phyloP scores from a whole-genome alignment of 2,797 vertebrate species.

The Percopsis omiscomaycus region DNA sequence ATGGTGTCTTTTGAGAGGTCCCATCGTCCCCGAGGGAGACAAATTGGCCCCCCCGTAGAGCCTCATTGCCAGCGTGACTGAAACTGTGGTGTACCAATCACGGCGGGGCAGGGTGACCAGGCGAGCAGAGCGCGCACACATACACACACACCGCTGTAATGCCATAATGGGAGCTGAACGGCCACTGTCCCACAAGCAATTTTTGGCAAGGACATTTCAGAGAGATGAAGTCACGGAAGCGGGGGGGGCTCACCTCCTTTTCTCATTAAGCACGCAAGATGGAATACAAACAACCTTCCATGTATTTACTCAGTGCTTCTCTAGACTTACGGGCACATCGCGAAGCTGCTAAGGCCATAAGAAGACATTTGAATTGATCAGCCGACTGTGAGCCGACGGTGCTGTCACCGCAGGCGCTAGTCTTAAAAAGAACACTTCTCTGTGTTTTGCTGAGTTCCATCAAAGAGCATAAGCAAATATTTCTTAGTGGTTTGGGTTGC shows the following conservation, averaged over 20 bases:
- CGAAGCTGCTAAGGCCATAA: background rate
- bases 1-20: conserved; percentile 64
- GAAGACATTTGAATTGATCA: too few relatives aligned
- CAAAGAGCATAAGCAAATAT: too few relatives aligned
- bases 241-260: conserved; percentile 12
- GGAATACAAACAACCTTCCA: conserved; percentile 26
- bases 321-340: background rate
- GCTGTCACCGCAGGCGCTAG: too few relatives aligned
- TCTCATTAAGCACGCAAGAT: conserved; percentile 4
- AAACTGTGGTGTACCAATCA: conserved; percentile 51
- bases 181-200: conserved; percentile 46
- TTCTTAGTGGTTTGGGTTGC: too few relatives aligned
- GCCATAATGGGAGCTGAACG: conserved; percentile 51
- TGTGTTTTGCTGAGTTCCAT: too few relatives aligned
- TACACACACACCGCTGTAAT: conserved; percentile 43
- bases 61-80: conserved; percentile 72
- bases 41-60: conserved; percentile 72
- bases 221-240: conserved; percentile 55
- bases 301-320: conserved; percentile 4
- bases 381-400: too few relatives aligned
- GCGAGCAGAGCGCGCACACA: conserved; percentile 45
- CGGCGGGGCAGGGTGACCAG: conserved; percentile 36
- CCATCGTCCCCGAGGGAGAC: conserved; percentile 68
- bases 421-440: too few relatives aligned
- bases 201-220: conserved; percentile 48